Base-by-base conservation (phyloP, 2,888 invertebrate species). In the Himalopsyche japonica region DNA sequence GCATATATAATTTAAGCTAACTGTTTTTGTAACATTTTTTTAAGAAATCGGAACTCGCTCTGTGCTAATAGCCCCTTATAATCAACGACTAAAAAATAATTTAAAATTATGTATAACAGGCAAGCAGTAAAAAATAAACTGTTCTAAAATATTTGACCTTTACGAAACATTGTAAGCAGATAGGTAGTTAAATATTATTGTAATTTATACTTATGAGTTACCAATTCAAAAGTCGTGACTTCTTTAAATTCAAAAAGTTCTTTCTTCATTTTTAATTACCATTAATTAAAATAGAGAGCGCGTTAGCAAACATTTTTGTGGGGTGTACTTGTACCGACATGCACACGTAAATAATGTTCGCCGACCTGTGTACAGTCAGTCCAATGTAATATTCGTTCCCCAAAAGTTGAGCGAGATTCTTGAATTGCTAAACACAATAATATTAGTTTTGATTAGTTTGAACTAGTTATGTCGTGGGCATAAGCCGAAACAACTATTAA, bases 211-310 rank as follows among this genome's bases (percentile, higher is more conserved):
- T 57, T 57, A 57, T 57, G 57, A 57, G 57, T 57, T 57, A 57
- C 57, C 76, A 30, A 32, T 76, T 34, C 30, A 76, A 76, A 78
- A 37, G 43, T 78, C 78, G 78, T 78, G 78, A 78, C 78, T 78
- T 43, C 37, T 78, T 78, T 78, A 78, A 78, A 78, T 78, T 78
- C 78, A 78, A 78, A 78, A 78, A 34, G 37, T 78, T 78, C 37
- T 57, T 57, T 37, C 34, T 5, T 78, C 34, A 43, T 24, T 78
- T 78, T 78, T 78, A 78, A 78, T 78, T 78, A 78, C 43, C 37
- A 34, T 34, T 78, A 34, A 43, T 78, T 78, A 43, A 37, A 78
- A 37, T 78, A 37, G 78, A 34, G 57, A 57, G 78, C 18, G 24
- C 78, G 24, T n/a, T 78, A 43, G 78, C 78, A 78, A 78, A 78